A percentile compares a stretch with the other conserved stretches of the same genome.
Evolutionary conservation across 2,113 vertebrate genomes (phyloP).

Genomic region (Mobula hypostoma): DNA sequence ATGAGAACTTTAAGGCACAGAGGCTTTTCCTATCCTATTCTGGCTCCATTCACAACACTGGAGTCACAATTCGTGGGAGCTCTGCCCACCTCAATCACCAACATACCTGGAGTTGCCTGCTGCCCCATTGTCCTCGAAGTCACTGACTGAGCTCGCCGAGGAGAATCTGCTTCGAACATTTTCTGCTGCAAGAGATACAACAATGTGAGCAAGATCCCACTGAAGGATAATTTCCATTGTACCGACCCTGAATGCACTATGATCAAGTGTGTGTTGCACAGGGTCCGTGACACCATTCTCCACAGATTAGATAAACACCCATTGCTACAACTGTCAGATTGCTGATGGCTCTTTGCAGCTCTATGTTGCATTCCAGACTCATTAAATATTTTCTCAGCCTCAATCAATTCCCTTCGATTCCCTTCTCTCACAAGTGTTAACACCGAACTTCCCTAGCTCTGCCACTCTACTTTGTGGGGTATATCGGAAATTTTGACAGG

Average conservation of each 20-base stretch:
- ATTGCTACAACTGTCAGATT: not conserved
- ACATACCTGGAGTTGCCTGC: conserved; percentile 61
- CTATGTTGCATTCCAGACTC: not conserved
- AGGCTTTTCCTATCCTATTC: not conserved
- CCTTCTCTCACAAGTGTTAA: too few species aligned
- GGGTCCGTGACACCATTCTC: not conserved
- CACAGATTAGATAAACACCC: not conserved
- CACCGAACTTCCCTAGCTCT: not conserved
- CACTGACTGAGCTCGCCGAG: conserved; percentile 68
- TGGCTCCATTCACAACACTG: not conserved
- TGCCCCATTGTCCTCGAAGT: conserved; percentile 65
- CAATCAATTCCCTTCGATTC: not conserved
- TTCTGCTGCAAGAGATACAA: conserved; percentile 53
- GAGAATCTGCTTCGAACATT: conserved; percentile 71
- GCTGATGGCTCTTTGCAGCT: not conserved
- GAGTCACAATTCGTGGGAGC: not conserved
- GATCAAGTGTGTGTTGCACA: not conserved
- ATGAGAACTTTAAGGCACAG: not conserved
- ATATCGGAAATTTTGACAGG: not conserved
- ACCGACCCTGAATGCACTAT: too few species aligned
- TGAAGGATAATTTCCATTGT: too few species aligned
- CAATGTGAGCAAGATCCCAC: not conserved
- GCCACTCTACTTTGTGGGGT: not conserved
- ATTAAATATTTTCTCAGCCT: not conserved
- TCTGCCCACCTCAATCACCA: not conserved